Base-by-base conservation (phyloP, 37 sponge, comb jelly and placozoan genomes). In the Amphimedon queenslandica region DNA sequence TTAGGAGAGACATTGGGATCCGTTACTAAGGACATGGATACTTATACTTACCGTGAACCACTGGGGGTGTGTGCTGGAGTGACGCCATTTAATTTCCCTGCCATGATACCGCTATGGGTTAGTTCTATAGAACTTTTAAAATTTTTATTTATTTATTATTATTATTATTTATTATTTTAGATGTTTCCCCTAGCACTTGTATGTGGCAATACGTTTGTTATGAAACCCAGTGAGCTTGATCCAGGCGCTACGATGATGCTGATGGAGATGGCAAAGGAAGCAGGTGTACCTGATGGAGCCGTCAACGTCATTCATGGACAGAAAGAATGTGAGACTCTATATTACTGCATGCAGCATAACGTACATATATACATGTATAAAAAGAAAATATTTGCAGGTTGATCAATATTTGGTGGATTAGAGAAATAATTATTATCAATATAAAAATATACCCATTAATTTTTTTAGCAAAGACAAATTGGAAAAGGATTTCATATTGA, bases 101-200 rank as follows among this genome's bases (percentile, higher is more conserved):
- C 96, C 39, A 92, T 96, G 96, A 89, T 96, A 2, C 96, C 96
- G 0, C 86, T 96, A 4, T 96, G 96, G 96, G 91, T 90, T 21
- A 70, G 90, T 75, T 32, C 13, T 4, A 42, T 67, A 4, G 24
- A 66, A 18, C 51, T 21, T 63, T 56, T 71, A 18, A n/a, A n/a
- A n/a, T 47, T 10, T n/a, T 41, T 8, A 37, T 70, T 70, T 70
- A 4, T 42, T 29, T 28, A 24, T 13, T n/a, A n/a, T 40, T 40
- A 3, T 40, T 41, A 5, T 42, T n/a, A 25, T 2, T 71, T 29
- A 13, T 4, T 23, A 1, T 24, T 35, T 3, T 60, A 90, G 93
- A 97, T 97, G 99, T 97, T 97, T 60, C 99, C 99, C 0, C 30
- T 94, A 65, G 99, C 92, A n/a, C 73, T 82, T 18, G 99, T 97